Base-by-base conservation (phyloP, 2,797 vertebrate species). In the Sitta carolinensis region DNA sequence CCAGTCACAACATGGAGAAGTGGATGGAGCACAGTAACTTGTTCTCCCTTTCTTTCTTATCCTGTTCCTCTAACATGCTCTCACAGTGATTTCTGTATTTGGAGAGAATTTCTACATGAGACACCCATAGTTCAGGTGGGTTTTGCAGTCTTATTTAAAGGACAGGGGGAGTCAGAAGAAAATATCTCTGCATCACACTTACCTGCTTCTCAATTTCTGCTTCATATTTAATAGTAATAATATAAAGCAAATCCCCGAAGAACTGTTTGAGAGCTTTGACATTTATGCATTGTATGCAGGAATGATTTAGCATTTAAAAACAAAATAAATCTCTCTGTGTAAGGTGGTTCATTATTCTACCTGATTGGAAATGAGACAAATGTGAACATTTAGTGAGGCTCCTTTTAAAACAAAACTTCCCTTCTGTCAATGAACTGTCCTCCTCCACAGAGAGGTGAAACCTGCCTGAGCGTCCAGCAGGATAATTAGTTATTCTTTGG, bases 241-340 rank as follows among this genome's bases (percentile, higher is more conserved):
- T 43, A 87, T 23, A 89, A 86, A 88, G 54, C 20, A 87, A 58
- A 4, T 38, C 64, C 58, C 78, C 1, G 0, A 69, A 61, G 91
- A 89, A 43, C 63, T 84, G 34, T 58, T 86, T 66, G 87, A 87
- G 75, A 87, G 55, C 32, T 42, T 59, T 93, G 87, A 62, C 67
- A 40, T 90, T 82, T 63, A 62, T 38, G 58, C 36, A 34, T 54
- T n/a, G 36, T n/a, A 18, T 40, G 54, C 58, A 77, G 82, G 82
- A 87, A 85, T 75, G 79, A 90, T 89, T 87, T 68, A 94, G 57
- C 84, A 75, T 87, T 92, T 84, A 77, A 89, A 93, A 93, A 42
- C 87, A 93, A 79, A 87, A 85, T 68, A 75, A 84, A 94, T 93
- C 75, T 85, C 76, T 78, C 36, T 47, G 4, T 34, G 64, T 50